These are phyloP conservation scores for Pelagia noctiluca DNA, from an alignment of 30 jellyfish, hydroid and myxozoan species.

Conservation along the genomic window DNA sequence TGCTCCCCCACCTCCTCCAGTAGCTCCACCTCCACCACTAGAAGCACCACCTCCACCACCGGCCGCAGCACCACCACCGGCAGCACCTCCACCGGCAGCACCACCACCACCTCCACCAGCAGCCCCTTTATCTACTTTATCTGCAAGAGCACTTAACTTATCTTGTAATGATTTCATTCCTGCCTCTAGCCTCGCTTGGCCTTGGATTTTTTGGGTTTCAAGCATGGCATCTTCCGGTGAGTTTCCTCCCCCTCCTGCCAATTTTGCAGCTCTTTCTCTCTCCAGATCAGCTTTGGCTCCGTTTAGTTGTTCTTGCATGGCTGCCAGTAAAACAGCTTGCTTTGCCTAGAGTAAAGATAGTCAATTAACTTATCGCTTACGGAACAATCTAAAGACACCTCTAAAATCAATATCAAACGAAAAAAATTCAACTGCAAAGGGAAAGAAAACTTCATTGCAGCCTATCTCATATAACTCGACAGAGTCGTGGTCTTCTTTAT, in stretches of 20 bases:
- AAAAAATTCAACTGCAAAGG: too few species aligned
- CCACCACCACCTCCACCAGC: constrained; percentile 70
- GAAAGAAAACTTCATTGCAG: too few species aligned
- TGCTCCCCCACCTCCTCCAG: constrained; percentile 66
- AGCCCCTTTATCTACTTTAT: constrained; percentile 43
- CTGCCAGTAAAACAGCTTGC: constrained; percentile 60
- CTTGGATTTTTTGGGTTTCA: constrained; percentile 78
- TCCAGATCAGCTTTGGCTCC: constrained; percentile 72
- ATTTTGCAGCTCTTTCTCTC: constrained; percentile 57
- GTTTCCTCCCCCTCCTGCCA: constrained; percentile 68
- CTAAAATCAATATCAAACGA: too few species aligned
- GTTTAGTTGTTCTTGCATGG: constrained; percentile 50
- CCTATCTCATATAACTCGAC: too few species aligned
- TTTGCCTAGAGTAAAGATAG: constrained; percentile 11
- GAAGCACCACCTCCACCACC: constrained; percentile 76
- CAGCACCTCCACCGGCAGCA: constrained; percentile 83
- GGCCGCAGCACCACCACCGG: constrained; percentile 86
- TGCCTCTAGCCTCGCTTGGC: constrained; percentile 77
- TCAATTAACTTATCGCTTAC: too few species aligned
- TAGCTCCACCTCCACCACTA: constrained; percentile 81
- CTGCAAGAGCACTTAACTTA: constrained; percentile 64
- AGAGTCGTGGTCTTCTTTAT: too few species aligned
- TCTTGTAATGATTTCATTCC: constrained; percentile 70
- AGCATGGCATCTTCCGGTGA: constrained; percentile 66
- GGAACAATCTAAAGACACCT: too few species aligned